Conservation (phyloP, 2,888 invertebrate genomes). For the Hoplodrina ambigua region DNA sequence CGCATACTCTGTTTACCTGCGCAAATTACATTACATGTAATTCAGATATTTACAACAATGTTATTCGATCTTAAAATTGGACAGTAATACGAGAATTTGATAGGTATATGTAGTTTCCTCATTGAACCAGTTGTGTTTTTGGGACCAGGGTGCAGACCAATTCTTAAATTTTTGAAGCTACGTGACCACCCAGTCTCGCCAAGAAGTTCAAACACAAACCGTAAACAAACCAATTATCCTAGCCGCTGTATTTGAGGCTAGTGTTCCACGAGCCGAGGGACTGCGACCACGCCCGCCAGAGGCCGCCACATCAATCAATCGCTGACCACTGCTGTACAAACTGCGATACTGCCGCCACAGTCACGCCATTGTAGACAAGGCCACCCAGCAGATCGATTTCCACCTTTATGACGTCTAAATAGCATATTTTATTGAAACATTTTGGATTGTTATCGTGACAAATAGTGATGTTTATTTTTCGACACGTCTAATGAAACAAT, state of each 20-base stretch:
- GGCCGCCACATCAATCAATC: conserved; percentile 69
- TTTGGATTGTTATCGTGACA: conserved; percentile 5
- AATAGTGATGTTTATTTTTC: background rate
- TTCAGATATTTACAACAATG: conserved; percentile 25
- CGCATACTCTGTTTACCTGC: background rate
- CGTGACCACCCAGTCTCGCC: conserved; percentile 18
- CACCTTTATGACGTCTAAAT: conserved; percentile 41
- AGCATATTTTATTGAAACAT: conserved; percentile 32
- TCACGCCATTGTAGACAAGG: conserved; percentile 59
- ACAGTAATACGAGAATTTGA: conserved; percentile 6
- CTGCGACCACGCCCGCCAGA: conserved; percentile 63
- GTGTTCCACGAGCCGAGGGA: conserved; percentile 53
- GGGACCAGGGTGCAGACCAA: background rate
- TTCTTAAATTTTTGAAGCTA: conserved; percentile 24
- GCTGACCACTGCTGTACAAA: conserved; percentile 66
- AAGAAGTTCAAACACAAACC: conserved; percentile 42
- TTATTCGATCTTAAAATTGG: conserved; percentile 18
- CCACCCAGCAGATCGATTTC: conserved; percentile 52
- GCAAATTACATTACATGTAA: conserved; percentile 10
- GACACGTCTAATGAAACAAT: conserved; percentile 2
- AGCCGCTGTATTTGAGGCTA: conserved; percentile 45
- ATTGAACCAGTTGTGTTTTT: conserved; percentile 6
- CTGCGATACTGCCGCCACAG: conserved; percentile 56
- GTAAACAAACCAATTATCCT: conserved; percentile 70
- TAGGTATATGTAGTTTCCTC: conserved; percentile 9